phyloP scores from a whole-genome alignment of 2,888 invertebrate species.

The Drosophila prostipennis region DNA sequence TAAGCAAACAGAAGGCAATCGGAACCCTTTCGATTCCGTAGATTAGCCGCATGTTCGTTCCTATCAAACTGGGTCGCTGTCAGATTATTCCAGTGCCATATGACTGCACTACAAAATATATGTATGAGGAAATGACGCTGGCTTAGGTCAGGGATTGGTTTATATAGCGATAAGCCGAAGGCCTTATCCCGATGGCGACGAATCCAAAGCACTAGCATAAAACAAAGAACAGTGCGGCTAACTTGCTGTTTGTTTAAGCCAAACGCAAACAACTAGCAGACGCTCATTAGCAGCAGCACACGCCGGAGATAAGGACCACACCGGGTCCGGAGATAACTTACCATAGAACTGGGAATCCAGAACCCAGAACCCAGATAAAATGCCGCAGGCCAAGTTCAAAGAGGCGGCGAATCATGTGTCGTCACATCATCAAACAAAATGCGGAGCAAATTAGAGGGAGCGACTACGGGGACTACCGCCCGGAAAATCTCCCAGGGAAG shows the following conservation, averaged over 20 bases:
- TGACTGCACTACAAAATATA: neutral
- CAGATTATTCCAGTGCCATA: constrained; percentile 16
- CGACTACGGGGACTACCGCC: constrained; percentile 27
- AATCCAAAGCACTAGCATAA: neutral
- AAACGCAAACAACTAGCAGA: constrained; percentile 52
- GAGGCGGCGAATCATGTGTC: constrained; percentile 52
- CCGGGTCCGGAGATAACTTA: constrained; percentile 21
- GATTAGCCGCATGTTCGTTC: constrained; percentile 23
- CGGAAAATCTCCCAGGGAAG: constrained; percentile 1
- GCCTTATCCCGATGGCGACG: constrained; percentile 1
- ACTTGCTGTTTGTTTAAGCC: constrained; percentile 52
- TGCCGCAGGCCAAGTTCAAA: constrained; percentile 64
- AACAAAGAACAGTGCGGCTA: constrained; percentile 36
- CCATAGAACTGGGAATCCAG: neutral
- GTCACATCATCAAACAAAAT: constrained; percentile 66
- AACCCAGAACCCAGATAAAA: constrained; percentile 32
- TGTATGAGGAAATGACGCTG: constrained; percentile 5
- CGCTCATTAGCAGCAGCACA: constrained; percentile 52
- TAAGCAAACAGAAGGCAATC: constrained; percentile 9
- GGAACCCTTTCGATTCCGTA: constrained; percentile 26
- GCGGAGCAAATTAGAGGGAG: constrained; percentile 67
- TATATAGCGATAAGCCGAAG: constrained; percentile 21
- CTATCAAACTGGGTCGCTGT: constrained; percentile 42
- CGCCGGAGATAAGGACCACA: constrained; percentile 65
- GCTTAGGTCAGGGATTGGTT: constrained; percentile 43